Conservation (phyloP, 2,113 vertebrate genomes). For the Brevimyrus niger region DNA sequence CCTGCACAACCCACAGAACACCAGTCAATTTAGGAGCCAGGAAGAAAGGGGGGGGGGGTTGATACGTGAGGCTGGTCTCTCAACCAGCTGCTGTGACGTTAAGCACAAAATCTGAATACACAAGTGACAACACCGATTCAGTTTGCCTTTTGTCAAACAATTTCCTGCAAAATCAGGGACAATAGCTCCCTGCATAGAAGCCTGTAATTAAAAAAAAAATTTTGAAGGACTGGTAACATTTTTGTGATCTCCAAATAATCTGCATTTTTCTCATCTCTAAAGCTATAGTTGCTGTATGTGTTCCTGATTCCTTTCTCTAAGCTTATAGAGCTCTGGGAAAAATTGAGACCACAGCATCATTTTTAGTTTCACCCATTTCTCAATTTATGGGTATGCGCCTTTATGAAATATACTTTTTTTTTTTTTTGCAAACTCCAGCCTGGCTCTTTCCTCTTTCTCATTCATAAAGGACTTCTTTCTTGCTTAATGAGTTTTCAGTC, state of each 20-base stretch:
- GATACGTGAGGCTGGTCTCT: background rate
- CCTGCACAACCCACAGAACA: constrained; percentile 74
- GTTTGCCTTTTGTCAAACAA: background rate
- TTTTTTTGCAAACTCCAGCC: background rate
- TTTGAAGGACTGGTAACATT: background rate
- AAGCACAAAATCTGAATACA: background rate
- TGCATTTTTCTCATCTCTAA: background rate
- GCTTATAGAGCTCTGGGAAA: background rate
- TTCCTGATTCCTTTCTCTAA: background rate
- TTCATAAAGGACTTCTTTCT: background rate
- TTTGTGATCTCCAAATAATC: background rate
- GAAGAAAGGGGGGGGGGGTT: constrained; percentile 60
- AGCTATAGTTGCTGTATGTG: background rate
- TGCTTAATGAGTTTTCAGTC: background rate
- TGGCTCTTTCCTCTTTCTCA: background rate
- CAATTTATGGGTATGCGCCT: too few species aligned
- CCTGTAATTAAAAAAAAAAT: background rate
- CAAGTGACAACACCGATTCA: background rate
- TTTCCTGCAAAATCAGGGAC: background rate
- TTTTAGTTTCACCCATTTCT: too few species aligned
- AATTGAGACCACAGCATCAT: background rate
- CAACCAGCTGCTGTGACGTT: background rate
- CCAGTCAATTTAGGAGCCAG: constrained; percentile 76
- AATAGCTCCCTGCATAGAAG: background rate
- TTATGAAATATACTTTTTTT: too few species aligned